Evolutionary conservation across 2,113 vertebrate genomes (phyloP), one percentile per base, ranked within the genome.

Genomic region (Lucifuga dentata): DNA sequence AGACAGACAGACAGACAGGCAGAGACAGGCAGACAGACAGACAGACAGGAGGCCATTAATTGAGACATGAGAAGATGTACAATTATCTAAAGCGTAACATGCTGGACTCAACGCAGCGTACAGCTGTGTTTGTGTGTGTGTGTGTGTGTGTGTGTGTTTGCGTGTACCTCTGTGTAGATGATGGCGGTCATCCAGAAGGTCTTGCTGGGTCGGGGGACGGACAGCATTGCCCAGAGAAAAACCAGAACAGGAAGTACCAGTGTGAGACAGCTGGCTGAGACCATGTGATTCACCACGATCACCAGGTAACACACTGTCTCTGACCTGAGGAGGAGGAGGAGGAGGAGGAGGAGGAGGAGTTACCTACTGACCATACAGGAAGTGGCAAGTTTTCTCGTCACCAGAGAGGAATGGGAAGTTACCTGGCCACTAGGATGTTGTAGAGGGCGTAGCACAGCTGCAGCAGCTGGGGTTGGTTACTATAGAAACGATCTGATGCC

Each of bases 161-260:
- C 2, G 56, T 3, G 10, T 40, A 98, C 96, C 96, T 98, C 96
- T 0, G 96, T 98, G 81, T 98, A 97, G 83, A 97, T 93, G 62
- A 97, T 97, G 67, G 96, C 96, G 2, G 95, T 96, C 96, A 97
- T 98, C 96, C 96, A 98, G 92, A 98, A 98, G 12, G 95, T 93
- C 48, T 95, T 95, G 88, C 94, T 97, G 61, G 96, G 96, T 23
- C 96, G 92, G 11, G 96, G 96, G 7, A 97, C 95, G 0, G 96
- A 97, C 17, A 97, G 90, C 93, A 94, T 97, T 21, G 95, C 96
- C 96, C 96, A 98, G 44, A 97, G 93, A 69, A 98, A 98, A 67
- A 98, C 95, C 5, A 96, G 93, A 59, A 98, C 93, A 58, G 96
- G 96, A 49, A 98, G 92, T 10, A 97, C 94, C 12, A 97, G 76